phyloP scores from a whole-genome alignment of 2,797 vertebrate genomes.

The Enteromius radiatus region DNA sequence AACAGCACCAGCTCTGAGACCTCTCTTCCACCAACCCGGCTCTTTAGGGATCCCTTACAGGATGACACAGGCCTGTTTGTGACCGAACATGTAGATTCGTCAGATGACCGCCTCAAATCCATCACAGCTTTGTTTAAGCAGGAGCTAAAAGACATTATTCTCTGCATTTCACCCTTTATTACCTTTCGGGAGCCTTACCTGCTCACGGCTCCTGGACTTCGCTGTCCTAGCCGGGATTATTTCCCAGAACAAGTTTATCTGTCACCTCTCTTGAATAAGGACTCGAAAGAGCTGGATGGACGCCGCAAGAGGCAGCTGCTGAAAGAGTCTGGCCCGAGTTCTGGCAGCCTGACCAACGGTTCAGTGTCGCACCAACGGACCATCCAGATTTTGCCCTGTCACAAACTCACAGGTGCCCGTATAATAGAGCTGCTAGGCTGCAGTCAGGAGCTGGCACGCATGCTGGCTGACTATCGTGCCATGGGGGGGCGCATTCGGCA shows the following conservation, averaged over 20 bases:
- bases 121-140: constrained; percentile 90
- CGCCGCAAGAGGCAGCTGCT: constrained; percentile 91
- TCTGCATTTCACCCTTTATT: constrained; percentile 94
- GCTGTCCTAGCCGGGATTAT: constrained; percentile 93
- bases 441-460: constrained; percentile 86
- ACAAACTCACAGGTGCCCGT: constrained; percentile 85
- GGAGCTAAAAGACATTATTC: constrained; percentile 94
- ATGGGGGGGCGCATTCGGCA: constrained; percentile 91
- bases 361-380: constrained; percentile 68
- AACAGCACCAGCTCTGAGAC: constrained; percentile 69
- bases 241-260: constrained; percentile 93
- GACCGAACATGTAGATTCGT: constrained; percentile 87
- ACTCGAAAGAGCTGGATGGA: constrained; percentile 89
- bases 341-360: constrained; percentile 79
- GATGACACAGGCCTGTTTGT: constrained; percentile 95
- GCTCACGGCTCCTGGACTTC: constrained; percentile 86
- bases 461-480: constrained; percentile 95
- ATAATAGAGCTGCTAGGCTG: constrained; percentile 85
- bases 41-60: constrained; percentile 94
- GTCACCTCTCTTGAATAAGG: constrained; percentile 93
- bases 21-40: constrained; percentile 71
- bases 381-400: constrained; percentile 85
- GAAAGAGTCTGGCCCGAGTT: constrained; percentile 81
- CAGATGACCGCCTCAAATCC: constrained; percentile 91
- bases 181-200: constrained; percentile 92